Percentiles rank a stretch among this genome's conserved stretches.
Conservation (phyloP, 2,797 vertebrate genomes). For the Sternotherus odoratus region DNA sequence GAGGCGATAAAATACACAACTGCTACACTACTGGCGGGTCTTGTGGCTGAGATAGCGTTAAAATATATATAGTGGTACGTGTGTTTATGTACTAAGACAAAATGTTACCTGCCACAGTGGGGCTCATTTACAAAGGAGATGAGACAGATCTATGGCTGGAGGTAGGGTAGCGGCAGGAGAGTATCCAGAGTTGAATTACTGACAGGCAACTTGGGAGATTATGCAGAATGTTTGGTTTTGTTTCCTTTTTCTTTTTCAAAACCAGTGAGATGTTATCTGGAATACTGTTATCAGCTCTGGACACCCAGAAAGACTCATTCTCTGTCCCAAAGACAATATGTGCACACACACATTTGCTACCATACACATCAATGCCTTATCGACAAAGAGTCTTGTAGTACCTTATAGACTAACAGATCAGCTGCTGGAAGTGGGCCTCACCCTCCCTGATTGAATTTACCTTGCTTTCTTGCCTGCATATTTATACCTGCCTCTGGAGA, state of each 20-base stretch:
- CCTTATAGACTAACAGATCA: no score
- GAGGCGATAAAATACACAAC: neutral
- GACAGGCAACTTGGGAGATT: fast-evolving
- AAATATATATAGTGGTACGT: conserved; percentile 30
- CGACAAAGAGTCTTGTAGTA: no score
- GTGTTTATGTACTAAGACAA: neutral
- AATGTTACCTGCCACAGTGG: neutral
- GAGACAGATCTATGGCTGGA: neutral
- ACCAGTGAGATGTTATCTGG: neutral
- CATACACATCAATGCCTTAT: fast-evolving
- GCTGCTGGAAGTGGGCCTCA: no score
- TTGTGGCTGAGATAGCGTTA: neutral
- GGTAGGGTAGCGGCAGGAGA: fast-evolving
- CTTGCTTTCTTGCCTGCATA: no score
- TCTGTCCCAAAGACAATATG: neutral
- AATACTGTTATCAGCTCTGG: neutral
- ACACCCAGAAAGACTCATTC: neutral
- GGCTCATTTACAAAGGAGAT: conserved; percentile 26
- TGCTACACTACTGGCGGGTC: neutral
- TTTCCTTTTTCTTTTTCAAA: neutral
- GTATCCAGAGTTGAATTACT: neutral
- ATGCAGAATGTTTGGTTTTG: neutral
- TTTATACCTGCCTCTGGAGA: no score
- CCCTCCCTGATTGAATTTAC: no score
- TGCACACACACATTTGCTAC: neutral